Base-by-base conservation (phyloP, 2,888 invertebrate species). In the Cerceris ruficornis region DNA sequence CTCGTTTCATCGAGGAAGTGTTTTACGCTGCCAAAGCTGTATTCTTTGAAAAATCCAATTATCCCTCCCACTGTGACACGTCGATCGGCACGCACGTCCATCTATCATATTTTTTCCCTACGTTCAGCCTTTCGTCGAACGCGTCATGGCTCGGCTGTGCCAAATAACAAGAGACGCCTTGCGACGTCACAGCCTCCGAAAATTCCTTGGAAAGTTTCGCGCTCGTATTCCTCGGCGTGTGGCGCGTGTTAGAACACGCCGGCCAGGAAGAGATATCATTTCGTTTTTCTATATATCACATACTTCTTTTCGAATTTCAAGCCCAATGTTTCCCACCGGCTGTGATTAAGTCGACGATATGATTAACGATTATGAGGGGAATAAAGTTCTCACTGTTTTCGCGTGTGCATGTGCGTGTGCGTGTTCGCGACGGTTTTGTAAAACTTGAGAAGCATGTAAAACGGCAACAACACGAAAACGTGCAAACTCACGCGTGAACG, bases 1-100 rank as follows among this genome's bases (percentile, higher is more conserved):
- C 79, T 77, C 68, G 70, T 80, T 83, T 75, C 77, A 69, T 57
- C 66, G 52, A 75, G 83, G 81, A 84, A 84, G 65, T 72, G 72
- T 66, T 62, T 58, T 39, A 7, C 57, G 42, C 50, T 80, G 80
- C 75, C 80, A 82, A 80, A 73, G 64, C 46, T 13, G 65, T 52
- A 15, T 49, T 43, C 61, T 54, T 74, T 58, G 74, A 77, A 79
- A 82, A 85, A 77, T 80, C 68, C 82, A 80, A 82, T 81, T 82
- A 85, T 77, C 70, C 75, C 82, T 64, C 50, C 55, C 50, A 42
- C 41, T 62, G 43, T 65, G 58, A 68, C 42, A n/a, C 74, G 64
- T 82, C 61, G 80, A 84, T 84, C 75, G 69, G 15, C 75, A 71
- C 80, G 65, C 74, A 64, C 49, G 46, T 68, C 70, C 70, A 76